Conservation (phyloP, 53 echinoderm and acorn worm species). For the Mesocentrotus franciscanus region DNA sequence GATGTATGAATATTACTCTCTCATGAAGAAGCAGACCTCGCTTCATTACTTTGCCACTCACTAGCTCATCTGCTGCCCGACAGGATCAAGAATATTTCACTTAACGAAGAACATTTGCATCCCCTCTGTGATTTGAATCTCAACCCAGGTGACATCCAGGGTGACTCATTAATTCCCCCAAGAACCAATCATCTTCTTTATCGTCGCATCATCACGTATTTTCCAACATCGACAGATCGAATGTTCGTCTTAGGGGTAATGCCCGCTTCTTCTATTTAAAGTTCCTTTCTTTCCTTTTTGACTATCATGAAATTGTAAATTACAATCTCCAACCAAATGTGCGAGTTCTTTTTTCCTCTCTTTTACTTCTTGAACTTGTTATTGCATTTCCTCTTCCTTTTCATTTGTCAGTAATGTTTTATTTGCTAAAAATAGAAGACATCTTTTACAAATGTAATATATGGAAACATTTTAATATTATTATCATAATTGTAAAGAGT, state of each 20-base stretch:
- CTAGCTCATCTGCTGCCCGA: background rate
- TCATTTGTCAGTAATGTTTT: no score
- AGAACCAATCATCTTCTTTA: conserved; percentile 14
- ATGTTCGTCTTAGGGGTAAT: background rate
- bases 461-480: no score
- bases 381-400: background rate
- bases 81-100: background rate
- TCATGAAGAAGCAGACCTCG: no score
- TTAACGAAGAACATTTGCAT: background rate
- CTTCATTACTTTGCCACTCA: background rate
- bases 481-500: no score
- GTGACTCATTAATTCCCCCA: conserved; percentile 25
- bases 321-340: background rate
- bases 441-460: no score
- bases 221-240: background rate
- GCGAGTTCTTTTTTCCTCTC: background rate
- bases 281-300: background rate
- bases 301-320: background rate
- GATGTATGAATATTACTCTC: background rate
- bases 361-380: background rate
- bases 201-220: background rate
- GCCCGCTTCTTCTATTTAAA: background rate
- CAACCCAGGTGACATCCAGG: background rate
- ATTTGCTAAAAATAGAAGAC: no score
- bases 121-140: conserved; percentile 38